Conservation (phyloP, 2,797 vertebrate species). For the Mallotus villosus region DNA sequence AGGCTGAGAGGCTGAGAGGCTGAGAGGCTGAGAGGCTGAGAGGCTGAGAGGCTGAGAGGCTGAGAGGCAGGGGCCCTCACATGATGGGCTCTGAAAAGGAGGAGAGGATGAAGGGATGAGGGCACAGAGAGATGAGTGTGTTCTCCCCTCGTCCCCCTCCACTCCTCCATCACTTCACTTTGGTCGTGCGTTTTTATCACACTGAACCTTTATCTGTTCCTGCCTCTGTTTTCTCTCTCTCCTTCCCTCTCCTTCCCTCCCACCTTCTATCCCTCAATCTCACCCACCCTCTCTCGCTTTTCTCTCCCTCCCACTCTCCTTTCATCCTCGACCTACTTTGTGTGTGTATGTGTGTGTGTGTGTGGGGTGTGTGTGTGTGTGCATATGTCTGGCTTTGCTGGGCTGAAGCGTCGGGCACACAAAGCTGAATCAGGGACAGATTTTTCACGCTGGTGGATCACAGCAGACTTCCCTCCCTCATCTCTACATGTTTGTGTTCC, state of each 20-base stretch:
- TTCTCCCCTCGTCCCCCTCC: background rate
- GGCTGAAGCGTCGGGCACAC: constrained; percentile 45
- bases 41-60: no score
- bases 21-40: no score
- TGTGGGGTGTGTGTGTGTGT: no score
- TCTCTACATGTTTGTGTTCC: background rate
- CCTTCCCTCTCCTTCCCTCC: constrained; percentile 23
- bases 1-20: no score
- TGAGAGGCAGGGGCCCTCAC: no score
- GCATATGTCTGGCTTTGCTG: constrained; percentile 14
- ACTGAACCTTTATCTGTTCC: background rate
- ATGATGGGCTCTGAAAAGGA: background rate
- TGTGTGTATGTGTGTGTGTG: no score
- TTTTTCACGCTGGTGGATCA: constrained; percentile 64
- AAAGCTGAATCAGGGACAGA: constrained; percentile 70
- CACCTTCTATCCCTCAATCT: constrained; percentile 40
- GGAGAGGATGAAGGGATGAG: background rate
- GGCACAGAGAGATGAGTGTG: background rate
- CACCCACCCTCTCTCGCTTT: constrained; percentile 46
- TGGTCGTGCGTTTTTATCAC: background rate
- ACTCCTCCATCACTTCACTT: no score
- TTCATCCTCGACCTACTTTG: constrained; percentile 67
- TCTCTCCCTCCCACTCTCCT: constrained; percentile 62
- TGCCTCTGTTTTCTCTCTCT: constrained; percentile 14
- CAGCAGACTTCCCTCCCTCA: constrained; percentile 22